phyloP scores from a whole-genome alignment of 2,113 vertebrate genomes.

The Silurus glanis region DNA sequence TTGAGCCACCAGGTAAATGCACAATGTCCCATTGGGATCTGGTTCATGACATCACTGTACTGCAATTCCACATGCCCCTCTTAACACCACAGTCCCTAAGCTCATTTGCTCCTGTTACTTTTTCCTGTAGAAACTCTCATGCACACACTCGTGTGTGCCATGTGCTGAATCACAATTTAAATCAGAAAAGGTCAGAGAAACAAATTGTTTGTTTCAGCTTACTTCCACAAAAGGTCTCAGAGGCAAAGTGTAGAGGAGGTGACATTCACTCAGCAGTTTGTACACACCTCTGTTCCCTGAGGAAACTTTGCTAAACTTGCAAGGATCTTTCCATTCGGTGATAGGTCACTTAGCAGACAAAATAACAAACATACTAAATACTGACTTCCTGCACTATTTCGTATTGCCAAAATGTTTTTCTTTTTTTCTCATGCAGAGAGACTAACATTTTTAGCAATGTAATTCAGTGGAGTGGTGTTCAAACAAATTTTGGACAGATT shows the following conservation, averaged over 20 bases:
- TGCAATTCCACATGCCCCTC: constrained; percentile 18
- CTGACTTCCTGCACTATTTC: not conserved
- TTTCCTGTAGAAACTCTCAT: not conserved
- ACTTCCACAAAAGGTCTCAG: constrained; percentile 25
- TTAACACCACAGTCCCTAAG: not conserved
- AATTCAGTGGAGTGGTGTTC: not conserved
- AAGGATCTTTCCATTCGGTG: not conserved
- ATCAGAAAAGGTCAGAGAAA: constrained; percentile 43
- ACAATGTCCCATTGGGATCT: not conserved
- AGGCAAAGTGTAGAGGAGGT: constrained; percentile 23
- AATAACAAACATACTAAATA: constrained; percentile 10
- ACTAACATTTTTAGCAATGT: constrained; percentile 7
- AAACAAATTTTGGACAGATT: constrained; percentile 21
- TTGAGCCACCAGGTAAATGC: not conserved
- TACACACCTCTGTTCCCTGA: constrained; percentile 28
- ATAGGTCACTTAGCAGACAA: not conserved
- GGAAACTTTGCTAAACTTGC: constrained; percentile 35
- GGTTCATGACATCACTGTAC: constrained; percentile 8
- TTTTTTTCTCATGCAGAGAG: constrained; percentile 3
- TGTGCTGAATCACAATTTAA: constrained; percentile 29
- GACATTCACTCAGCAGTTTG: constrained; percentile 35
- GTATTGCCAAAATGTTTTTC: not conserved
- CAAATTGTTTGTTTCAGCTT: constrained; percentile 39
- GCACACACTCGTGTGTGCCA: not conserved
- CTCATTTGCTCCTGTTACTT: constrained; percentile 22